These are phyloP conservation scores for Drosophila gunungcola DNA, from an alignment of 1,140 invertebrate species.

Conservation along the genomic window DNA sequence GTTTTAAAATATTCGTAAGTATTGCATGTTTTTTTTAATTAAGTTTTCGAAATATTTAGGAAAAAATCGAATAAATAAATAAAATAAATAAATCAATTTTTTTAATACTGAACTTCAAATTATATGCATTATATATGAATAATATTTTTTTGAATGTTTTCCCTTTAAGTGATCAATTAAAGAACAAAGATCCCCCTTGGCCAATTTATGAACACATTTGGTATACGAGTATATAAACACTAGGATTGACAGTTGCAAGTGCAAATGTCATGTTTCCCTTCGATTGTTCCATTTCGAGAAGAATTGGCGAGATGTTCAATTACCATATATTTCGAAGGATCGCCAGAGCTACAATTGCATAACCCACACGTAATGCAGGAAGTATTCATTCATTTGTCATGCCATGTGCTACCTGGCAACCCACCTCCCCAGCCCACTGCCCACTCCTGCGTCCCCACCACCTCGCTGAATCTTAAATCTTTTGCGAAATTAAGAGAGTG, in stretches of 20 bases:
- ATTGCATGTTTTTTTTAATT: too few species aligned
- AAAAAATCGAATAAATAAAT: too few species aligned
- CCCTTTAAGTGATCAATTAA: conserved; percentile 21
- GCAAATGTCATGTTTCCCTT: conserved; percentile 24
- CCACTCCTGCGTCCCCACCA: not conserved
- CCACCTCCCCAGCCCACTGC: conserved; percentile 3
- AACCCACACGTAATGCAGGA: conserved; percentile 73
- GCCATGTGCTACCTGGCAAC: conserved; percentile 55
- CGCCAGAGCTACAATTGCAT: conserved; percentile 50
- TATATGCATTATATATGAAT: too few species aligned
- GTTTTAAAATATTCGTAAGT: too few species aligned
- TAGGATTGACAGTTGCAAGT: conserved; percentile 62
- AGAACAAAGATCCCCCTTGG: conserved; percentile 7
- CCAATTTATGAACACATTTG: not conserved
- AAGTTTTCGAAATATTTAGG: too few species aligned
- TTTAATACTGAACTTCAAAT: too few species aligned
- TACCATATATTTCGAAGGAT: conserved; percentile 26
- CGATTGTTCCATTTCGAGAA: conserved; percentile 1
- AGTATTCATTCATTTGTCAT: conserved; percentile 81
- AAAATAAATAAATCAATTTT: too few species aligned
- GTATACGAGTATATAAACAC: conserved; percentile 1
- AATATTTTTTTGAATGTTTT: not conserved
- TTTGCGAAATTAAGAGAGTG: conserved; percentile 33
- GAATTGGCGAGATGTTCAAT: conserved; percentile 11
- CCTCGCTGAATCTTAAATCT: conserved; percentile 10